Evolutionary conservation across 1,140 invertebrate genomes (phyloP).

Genomic region (Diorhabda sublineata): DNA sequence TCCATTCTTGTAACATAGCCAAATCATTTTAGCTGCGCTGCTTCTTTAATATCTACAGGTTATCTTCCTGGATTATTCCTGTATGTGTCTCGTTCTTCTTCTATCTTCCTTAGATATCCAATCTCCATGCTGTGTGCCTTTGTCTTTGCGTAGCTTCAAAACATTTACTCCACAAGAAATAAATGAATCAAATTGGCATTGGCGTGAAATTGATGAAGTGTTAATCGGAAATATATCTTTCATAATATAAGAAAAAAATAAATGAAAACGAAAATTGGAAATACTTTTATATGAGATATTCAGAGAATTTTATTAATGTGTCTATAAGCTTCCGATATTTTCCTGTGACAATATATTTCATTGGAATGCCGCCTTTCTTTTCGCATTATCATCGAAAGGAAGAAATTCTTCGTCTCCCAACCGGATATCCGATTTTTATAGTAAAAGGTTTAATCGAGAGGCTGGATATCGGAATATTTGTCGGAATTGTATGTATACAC

Average conservation of each 20-base stretch:
- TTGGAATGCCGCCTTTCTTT: conserved; percentile 5
- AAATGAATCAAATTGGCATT: too few species aligned
- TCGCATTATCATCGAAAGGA: neutral
- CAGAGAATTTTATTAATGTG: conserved; percentile 6
- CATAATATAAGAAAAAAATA: neutral
- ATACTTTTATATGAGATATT: neutral
- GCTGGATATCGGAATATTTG: conserved; percentile 10
- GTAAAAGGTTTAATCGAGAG: conserved; percentile 6
- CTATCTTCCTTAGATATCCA: too few species aligned
- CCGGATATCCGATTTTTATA: conserved; percentile 6
- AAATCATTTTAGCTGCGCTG: too few species aligned
- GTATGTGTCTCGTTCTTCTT: too few species aligned
- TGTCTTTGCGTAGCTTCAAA: too few species aligned
- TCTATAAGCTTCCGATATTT: conserved; percentile 2
- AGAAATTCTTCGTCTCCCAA: conserved; percentile 5
- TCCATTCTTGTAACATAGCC: too few species aligned
- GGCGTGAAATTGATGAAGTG: too few species aligned
- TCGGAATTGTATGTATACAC: neutral
- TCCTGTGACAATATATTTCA: conserved; percentile 6
- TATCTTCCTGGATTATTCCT: too few species aligned
- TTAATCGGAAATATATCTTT: too few species aligned
- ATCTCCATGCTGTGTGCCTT: too few species aligned
- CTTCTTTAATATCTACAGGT: too few species aligned
- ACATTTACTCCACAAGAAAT: too few species aligned
- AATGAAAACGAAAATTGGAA: neutral